A percentile compares a stretch with the other conserved stretches of the same genome.
These are phyloP conservation scores for Leptinotarsa peninsularis DNA, from an alignment of 2,888 invertebrate genomes.

Conservation along the genomic window DNA sequence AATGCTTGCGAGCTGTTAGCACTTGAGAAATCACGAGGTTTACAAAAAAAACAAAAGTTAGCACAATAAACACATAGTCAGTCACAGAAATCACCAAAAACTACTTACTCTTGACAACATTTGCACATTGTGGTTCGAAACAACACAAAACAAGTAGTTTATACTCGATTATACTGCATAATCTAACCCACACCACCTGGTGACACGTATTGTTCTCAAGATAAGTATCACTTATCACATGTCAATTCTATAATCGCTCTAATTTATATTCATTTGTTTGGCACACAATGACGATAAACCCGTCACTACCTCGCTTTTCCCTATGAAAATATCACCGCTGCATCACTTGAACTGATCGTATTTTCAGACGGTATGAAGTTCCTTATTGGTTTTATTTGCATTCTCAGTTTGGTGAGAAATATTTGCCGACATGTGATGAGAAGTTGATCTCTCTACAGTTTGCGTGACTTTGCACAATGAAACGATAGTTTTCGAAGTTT, in stretches of 20 bases:
- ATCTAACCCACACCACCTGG: conserved; percentile 1
- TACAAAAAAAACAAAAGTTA: not conserved
- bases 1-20: not conserved
- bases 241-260: conserved; percentile 37
- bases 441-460: not conserved
- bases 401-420: not conserved
- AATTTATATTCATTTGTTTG: conserved; percentile 5
- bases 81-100: conserved; percentile 14
- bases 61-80: conserved; percentile 9
- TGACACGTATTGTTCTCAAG: conserved; percentile 33
- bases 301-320: conserved; percentile 4
- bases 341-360: conserved; percentile 28
- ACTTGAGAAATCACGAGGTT: not conserved
- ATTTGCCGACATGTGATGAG: not conserved
- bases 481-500: not conserved
- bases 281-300: not conserved
- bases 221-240: conserved; percentile 41
- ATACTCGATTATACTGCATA: not conserved
- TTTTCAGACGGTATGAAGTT: conserved; percentile 21
- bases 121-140: conserved; percentile 65
- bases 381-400: conserved; percentile 14
- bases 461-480: not conserved
- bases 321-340: conserved; percentile 34
- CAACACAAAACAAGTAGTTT: conserved; percentile 17
- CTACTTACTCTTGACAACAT: conserved; percentile 72